Evolutionary conservation across 2,888 invertebrate species (phyloP).

Genomic region (Capitulum mitella): DNA sequence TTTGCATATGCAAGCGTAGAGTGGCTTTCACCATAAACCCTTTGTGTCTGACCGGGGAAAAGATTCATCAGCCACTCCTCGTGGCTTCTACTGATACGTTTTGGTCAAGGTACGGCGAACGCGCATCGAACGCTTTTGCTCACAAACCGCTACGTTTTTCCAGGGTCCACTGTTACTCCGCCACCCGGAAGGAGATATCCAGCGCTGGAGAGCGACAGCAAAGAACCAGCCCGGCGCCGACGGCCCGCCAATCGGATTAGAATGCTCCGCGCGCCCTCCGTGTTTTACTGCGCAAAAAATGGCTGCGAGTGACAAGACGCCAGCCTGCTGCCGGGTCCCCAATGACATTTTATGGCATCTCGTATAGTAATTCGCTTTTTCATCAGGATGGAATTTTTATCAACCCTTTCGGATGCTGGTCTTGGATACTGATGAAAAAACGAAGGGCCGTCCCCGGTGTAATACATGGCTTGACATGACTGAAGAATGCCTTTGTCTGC

Average conservation of each 20-base stretch:
- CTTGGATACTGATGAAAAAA: neutral
- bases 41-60: too few species aligned
- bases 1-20: neutral
- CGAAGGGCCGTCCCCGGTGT: neutral
- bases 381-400: slow-evolving; percentile 20
- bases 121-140: too few species aligned
- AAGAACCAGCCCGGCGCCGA: too few species aligned
- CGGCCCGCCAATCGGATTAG: neutral
- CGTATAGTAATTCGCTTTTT: slow-evolving; percentile 21
- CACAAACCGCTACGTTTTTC: too few species aligned
- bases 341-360: slow-evolving; percentile 20
- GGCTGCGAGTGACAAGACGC: neutral
- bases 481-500: neutral
- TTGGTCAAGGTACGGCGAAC: too few species aligned
- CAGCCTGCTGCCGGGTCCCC: neutral
- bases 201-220: too few species aligned
- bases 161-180: too few species aligned
- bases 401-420: slow-evolving; percentile 14
- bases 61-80: too few species aligned
- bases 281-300: slow-evolving; percentile 17
- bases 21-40: neutral
- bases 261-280: neutral
- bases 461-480: neutral
- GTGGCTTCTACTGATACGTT: too few species aligned
- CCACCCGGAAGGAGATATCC: too few species aligned